phyloP scores from a whole-genome alignment of 1,140 invertebrate species.

The Panagrolaimus sp. region DNA sequence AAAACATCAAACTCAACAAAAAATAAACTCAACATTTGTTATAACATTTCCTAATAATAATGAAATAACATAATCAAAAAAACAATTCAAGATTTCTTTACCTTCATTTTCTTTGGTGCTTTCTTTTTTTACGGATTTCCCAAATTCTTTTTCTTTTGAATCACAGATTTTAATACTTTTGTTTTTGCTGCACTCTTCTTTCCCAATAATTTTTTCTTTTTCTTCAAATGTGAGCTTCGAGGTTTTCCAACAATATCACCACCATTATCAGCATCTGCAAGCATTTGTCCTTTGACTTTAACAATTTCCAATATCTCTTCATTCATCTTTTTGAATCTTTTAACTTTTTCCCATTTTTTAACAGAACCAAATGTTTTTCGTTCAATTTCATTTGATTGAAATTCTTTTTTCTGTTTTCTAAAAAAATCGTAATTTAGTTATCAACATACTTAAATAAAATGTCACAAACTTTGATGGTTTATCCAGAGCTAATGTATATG shows the following conservation, averaged over 20 bases:
- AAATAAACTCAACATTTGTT: too few species aligned
- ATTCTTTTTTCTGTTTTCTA: constrained; percentile 15
- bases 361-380: constrained; percentile 24
- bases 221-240: constrained; percentile 6
- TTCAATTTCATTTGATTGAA: constrained; percentile 15
- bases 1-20: too few species aligned
- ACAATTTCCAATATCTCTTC: neutral
- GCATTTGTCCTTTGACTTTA: neutral
- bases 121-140: too few species aligned
- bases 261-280: neutral
- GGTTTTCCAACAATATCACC: constrained; percentile 11
- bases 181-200: constrained; percentile 14
- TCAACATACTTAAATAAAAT: neutral
- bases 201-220: constrained; percentile 19
- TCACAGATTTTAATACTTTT: neutral
- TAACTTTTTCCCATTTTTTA: constrained; percentile 31
- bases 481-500: constrained; percentile 49
- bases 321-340: constrained; percentile 21
- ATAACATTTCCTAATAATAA: too few species aligned
- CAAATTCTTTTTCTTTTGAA: neutral
- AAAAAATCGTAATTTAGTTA: neutral
- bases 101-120: too few species aligned
- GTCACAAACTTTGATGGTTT: constrained; percentile 46
- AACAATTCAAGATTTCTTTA: too few species aligned
- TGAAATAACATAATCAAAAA: too few species aligned